Conservation (phyloP, 2,888 invertebrate species). For the Helicoverpa assulta region DNA sequence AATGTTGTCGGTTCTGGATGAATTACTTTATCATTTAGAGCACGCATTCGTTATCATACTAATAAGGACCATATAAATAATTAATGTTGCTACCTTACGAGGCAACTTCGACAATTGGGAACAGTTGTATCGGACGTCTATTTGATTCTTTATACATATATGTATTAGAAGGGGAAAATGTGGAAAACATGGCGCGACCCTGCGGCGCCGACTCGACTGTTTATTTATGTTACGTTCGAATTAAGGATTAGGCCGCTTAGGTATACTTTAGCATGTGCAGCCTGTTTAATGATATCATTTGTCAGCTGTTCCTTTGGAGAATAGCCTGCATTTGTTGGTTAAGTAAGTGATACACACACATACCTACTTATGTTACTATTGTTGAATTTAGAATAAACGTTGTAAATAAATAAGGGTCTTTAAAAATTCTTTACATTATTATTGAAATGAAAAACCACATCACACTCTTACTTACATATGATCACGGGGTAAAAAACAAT, state of each 20-base stretch:
- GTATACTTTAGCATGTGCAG: conserved; percentile 7
- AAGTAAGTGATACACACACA: too few species aligned
- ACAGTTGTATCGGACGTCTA: conserved; percentile 56
- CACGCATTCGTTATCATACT: conserved; percentile 75
- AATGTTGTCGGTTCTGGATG: conserved; percentile 55
- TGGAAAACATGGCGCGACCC: conserved; percentile 50
- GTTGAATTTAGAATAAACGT: too few species aligned
- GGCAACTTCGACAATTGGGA: conserved; percentile 59
- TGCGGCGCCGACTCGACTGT: conserved; percentile 49
- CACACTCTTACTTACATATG: too few species aligned
- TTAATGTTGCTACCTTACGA: conserved; percentile 61
- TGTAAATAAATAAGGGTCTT: too few species aligned
- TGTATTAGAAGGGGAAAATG: conserved; percentile 28
- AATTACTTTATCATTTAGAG: conserved; percentile 63
- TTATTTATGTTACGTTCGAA: conserved; percentile 48
- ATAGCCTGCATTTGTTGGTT: not conserved
- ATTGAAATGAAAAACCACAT: too few species aligned
- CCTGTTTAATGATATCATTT: conserved; percentile 1
- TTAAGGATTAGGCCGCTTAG: conserved; percentile 21
- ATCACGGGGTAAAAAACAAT: not conserved
- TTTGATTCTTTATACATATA: conserved; percentile 46
- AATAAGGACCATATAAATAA: conserved; percentile 68
- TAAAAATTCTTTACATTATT: too few species aligned
- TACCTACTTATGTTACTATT: too few species aligned
- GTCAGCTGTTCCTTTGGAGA: not conserved